Evolutionary conservation across 2,113 vertebrate genomes (phyloP).

Genomic region (Lipophrys pholis): DNA sequence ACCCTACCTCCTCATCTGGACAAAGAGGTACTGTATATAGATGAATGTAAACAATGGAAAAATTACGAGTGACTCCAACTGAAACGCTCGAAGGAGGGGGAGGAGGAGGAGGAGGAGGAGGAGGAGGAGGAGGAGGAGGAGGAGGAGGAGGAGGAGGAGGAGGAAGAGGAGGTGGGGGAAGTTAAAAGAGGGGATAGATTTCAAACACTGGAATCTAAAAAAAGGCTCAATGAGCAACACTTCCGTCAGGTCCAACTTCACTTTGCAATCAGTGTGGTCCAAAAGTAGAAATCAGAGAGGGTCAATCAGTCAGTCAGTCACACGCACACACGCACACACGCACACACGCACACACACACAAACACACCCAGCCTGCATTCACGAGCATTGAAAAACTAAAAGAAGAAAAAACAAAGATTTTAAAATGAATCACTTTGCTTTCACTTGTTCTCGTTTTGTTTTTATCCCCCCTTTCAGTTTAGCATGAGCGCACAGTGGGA

Average conservation of each 20-base stretch:
- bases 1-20: background rate
- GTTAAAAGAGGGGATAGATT: background rate
- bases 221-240: constrained; percentile 26
- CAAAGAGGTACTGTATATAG: background rate
- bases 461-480: background rate
- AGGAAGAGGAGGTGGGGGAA: too few species aligned
- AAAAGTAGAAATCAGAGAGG: constrained; percentile 54
- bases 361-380: constrained; percentile 20
- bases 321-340: constrained; percentile 26
- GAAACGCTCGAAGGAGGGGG: too few species aligned
- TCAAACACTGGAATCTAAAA: constrained; percentile 13
- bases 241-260: constrained; percentile 47
- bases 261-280: constrained; percentile 57
- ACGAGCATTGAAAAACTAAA: constrained; percentile 20
- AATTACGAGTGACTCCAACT: too few species aligned
- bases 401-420: constrained; percentile 18
- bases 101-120: too few species aligned
- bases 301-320: background rate
- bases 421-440: constrained; percentile 18
- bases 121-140: too few species aligned
- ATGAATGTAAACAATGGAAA: too few species aligned
- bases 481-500: constrained; percentile 39
- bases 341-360: constrained; percentile 10
- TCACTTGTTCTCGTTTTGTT: constrained; percentile 1
- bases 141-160: too few species aligned